Percentiles rank a stretch among this genome's conserved stretches.
Evolutionary conservation across 2,113 vertebrate genomes (phyloP).

Genomic region (Guaruba guarouba): DNA sequence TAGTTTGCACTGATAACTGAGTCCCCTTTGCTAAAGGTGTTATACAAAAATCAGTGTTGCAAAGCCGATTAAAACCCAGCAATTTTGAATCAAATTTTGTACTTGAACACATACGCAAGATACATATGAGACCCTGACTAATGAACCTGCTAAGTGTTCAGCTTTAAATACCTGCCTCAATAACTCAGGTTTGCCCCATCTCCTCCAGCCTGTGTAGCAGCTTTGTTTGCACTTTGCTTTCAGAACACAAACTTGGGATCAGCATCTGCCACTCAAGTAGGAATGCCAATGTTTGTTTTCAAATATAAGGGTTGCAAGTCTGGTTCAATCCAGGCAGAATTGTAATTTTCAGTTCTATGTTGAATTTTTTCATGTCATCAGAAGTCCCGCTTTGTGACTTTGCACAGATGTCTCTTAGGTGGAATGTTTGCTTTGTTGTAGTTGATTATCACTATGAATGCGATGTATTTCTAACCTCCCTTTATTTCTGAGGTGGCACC

Average conservation of each 20-base stretch:
- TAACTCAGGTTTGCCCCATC: neutral
- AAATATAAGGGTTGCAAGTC: neutral
- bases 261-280: neutral
- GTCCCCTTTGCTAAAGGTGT: neutral
- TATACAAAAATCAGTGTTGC: neutral
- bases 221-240: neutral
- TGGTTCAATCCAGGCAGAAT: neutral
- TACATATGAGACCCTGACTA: fast-evolving
- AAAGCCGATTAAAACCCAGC: neutral
- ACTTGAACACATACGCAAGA: neutral
- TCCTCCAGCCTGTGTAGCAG: neutral
- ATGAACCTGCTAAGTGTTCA: neutral
- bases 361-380: fast-evolving
- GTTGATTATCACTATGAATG: neutral
- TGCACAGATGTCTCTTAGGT: neutral
- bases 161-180: neutral
- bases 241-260: neutral
- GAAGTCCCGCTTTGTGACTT: neutral
- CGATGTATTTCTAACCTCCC: neutral
- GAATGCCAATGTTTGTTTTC: neutral
- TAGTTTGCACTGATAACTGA: neutral
- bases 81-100: neutral
- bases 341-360: neutral
- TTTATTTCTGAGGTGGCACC: neutral
- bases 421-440: neutral